Evolutionary conservation across 2,113 vertebrate species (phyloP).

Genomic region (Poicephalus meyeri): DNA sequence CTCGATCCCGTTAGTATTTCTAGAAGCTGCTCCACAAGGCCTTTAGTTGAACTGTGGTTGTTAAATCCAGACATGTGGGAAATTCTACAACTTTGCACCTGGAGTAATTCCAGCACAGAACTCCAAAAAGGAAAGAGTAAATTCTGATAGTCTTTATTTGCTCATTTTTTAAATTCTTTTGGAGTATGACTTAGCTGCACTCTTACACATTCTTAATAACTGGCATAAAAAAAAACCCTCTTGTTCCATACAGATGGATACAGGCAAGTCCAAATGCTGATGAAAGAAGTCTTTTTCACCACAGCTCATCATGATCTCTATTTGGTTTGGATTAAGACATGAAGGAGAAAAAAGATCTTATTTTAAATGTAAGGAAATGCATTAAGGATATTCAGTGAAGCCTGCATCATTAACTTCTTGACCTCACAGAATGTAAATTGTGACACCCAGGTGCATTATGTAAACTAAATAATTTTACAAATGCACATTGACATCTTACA

Average conservation of each 20-base stretch:
- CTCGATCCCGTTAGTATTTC: background rate
- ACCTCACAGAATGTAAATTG: background rate
- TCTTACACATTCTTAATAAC: background rate
- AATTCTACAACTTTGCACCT: background rate
- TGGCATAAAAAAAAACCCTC: background rate
- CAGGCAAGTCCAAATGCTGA: background rate
- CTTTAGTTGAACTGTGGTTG: background rate
- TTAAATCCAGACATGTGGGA: conserved; percentile 14
- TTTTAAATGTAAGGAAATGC: background rate
- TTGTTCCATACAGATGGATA: background rate
- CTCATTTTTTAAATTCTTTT: background rate
- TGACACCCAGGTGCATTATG: background rate
- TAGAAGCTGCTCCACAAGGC: background rate
- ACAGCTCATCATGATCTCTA: background rate
- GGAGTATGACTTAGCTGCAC: background rate
- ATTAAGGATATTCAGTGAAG: background rate
- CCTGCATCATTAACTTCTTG: background rate
- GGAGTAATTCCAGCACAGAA: background rate
- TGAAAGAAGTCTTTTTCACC: conserved; percentile 9
- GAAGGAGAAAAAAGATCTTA: background rate
- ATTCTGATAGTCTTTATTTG: background rate
- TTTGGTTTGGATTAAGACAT: conserved; percentile 34
- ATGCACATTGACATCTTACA: background rate
- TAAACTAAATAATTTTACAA: conserved; percentile 28
- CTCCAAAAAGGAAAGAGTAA: background rate